Base-by-base conservation (phyloP, 2,113 vertebrate genomes). In the Andinoacara biseriatus region DNA sequence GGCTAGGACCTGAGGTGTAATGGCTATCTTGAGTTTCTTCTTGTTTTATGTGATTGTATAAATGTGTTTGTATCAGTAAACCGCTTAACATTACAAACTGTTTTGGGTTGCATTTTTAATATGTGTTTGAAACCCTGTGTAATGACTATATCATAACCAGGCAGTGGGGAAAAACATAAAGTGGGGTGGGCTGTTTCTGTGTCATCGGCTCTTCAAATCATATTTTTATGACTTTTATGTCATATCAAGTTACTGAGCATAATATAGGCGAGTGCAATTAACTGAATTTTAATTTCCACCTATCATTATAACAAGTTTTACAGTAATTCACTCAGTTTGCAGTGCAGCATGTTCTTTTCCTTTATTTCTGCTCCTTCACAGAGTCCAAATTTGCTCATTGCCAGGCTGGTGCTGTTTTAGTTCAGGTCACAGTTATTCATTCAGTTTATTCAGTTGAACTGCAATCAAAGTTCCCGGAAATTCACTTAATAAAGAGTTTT, bases 51-150 rank as follows among this genome's bases (percentile, higher is more conserved):
- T 4, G 0, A 49, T 20, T 14, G 61, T 35, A 29, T 75, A 79
- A 33, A 7, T 22, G 38, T 72, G 31, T 59, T 56, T 0, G 38
- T 13, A 6, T 75, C 80, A 69, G 56, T 80, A 60, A 87, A 77
- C 58, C 61, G 10, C 72, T 65, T 49, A 13, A 63, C 31, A 63
- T 87, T 80, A 76, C 52, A 69, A 54, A 33, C 31, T 33, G 11
- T 58, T 83, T 57, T 59, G 18, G 63, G 76, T 74, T 29, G 43
- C 46, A 26, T 69, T n/a, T 38, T 77, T 57, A 22, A 58, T 38
- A 65, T 18, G 10, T 40, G 80, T 58, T 63, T 5, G 13, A 20
- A 69, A 33, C n/a, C 33, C 17, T 22, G 7, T 33, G 31, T 6
- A 11, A 78, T 29, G 58, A 46, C 11, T 31, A 18, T 17, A 8